phyloP scores from a whole-genome alignment of 2,113 vertebrate species.

The Gobio gobio region DNA sequence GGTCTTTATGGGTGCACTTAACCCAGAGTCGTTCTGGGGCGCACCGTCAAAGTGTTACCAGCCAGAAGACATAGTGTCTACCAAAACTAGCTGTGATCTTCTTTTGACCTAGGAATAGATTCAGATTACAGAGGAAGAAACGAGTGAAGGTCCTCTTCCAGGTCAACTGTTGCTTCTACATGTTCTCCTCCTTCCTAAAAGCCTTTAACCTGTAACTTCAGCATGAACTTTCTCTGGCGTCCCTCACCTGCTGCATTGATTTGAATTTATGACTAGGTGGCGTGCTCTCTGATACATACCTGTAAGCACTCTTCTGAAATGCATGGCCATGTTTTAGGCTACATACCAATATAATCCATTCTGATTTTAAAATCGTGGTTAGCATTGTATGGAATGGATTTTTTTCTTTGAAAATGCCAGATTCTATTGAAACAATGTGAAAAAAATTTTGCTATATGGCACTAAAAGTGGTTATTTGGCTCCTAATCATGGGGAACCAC shows the following conservation, averaged over 20 bases:
- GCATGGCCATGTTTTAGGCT: neutral
- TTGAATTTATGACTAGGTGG: constrained; percentile 5
- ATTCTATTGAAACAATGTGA: neutral
- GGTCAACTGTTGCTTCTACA: neutral
- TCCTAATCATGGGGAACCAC: too few species aligned
- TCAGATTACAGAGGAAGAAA: neutral
- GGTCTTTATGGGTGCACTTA: constrained; percentile 75
- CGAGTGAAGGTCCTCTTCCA: neutral
- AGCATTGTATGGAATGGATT: neutral
- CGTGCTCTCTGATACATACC: neutral
- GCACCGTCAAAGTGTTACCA: constrained; percentile 69
- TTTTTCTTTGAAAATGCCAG: neutral
- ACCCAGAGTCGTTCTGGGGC: constrained; percentile 68
- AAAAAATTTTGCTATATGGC: too few species aligned
- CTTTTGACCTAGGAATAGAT: constrained; percentile 53
- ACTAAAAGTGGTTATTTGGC: too few species aligned
- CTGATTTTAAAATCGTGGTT: neutral
- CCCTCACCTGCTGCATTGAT: neutral
- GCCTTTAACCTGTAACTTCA: neutral
- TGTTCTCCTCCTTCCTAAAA: neutral
- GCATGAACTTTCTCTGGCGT: neutral
- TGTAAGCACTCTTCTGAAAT: neutral
- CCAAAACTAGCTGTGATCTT: constrained; percentile 72
- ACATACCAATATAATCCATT: neutral
- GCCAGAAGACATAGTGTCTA: constrained; percentile 65